A percentile compares a stretch with the other conserved stretches of the same genome.
phyloP scores from a whole-genome alignment of 35 echinoderm and acorn worm genomes.

The Anneissia japonica region DNA sequence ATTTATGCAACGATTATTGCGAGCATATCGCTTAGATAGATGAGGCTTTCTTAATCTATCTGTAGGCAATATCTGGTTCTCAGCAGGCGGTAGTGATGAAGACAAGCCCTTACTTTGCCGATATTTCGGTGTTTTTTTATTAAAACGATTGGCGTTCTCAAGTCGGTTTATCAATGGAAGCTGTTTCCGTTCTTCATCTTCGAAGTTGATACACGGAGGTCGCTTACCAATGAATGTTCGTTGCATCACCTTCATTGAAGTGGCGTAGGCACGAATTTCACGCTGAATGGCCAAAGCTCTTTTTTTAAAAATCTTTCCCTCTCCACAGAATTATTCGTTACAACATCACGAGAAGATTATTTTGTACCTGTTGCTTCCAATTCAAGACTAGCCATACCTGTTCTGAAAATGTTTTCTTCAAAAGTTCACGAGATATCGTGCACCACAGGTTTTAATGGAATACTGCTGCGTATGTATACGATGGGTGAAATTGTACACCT shows the following conservation, averaged over 20 bases:
- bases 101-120: neutral
- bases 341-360: neutral
- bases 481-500: neutral
- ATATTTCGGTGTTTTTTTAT: neutral
- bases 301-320: neutral
- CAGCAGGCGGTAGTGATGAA: neutral
- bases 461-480: neutral
- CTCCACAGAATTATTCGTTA: neutral
- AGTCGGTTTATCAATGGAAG: neutral
- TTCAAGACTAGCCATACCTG: neutral
- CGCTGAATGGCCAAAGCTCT: neutral
- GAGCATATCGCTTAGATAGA: no score
- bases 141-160: neutral
- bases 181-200: neutral
- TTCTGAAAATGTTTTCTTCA: neutral
- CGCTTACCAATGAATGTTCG: neutral
- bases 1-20: no score
- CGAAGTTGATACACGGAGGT: neutral
- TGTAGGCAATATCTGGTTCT: neutral
- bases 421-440: neutral
- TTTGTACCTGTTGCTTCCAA: neutral
- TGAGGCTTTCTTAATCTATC: neutral
- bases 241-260: neutral
- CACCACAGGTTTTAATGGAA: neutral
- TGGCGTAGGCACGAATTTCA: neutral